Conservation (phyloP, 2,888 invertebrate genomes). For the Cryptosula pallasiana region DNA sequence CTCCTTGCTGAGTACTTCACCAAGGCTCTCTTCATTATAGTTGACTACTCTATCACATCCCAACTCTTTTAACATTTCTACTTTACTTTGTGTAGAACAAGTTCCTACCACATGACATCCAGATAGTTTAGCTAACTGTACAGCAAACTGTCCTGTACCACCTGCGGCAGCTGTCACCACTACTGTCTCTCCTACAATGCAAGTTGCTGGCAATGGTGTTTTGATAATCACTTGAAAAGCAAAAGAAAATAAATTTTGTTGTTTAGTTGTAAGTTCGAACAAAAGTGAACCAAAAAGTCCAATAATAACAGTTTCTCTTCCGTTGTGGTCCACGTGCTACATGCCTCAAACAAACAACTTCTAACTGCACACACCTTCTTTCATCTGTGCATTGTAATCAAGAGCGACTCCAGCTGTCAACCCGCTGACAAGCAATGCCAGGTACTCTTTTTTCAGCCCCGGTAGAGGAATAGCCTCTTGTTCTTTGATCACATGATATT, state of each 20-base stretch:
- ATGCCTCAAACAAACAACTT: no score
- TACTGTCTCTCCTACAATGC: slow-evolving; percentile 38
- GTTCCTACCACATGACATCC: slow-evolving; percentile 50
- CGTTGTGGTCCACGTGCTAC: no score
- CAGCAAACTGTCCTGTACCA: slow-evolving; percentile 46
- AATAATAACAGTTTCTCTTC: no score
- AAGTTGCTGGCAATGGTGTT: no score
- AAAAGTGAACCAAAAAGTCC: no score
- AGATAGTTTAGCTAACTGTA: slow-evolving; percentile 44
- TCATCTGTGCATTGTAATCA: slow-evolving; percentile 39
- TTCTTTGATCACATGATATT: slow-evolving; percentile 40
- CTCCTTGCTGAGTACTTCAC: slow-evolving; percentile 41
- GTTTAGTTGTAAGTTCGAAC: no score
- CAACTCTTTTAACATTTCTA: slow-evolving; percentile 43
- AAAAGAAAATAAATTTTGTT: no score
- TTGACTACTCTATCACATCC: slow-evolving; percentile 50
- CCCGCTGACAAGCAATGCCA: slow-evolving; percentile 46
- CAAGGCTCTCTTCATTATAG: slow-evolving; percentile 44
- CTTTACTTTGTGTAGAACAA: slow-evolving; percentile 47
- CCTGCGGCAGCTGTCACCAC: slow-evolving; percentile 45
- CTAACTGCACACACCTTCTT: slow-evolving; percentile 22
- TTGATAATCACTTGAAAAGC: no score
- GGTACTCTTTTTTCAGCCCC: slow-evolving; percentile 34
- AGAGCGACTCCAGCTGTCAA: slow-evolving; percentile 45
- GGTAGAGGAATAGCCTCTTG: slow-evolving; percentile 38